These are phyloP conservation scores for Theretra japonica DNA, from an alignment of 2,888 invertebrate genomes.

Conservation along the genomic window DNA sequence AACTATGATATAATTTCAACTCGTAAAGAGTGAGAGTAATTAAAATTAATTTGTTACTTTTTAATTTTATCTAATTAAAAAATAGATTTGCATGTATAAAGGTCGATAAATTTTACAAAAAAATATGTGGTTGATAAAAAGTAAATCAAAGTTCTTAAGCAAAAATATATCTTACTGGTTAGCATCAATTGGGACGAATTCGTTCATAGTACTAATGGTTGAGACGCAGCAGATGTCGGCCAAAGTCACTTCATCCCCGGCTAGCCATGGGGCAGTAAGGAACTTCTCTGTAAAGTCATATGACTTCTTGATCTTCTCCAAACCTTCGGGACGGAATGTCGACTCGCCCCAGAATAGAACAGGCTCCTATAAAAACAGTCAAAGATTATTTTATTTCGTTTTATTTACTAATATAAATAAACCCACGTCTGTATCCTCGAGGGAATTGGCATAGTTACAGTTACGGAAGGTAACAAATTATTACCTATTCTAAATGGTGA, in stretches of 20 bases:
- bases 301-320: conserved; percentile 52
- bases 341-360: conserved; percentile 54
- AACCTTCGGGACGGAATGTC: conserved; percentile 46
- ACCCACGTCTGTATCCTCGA: no score
- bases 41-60: no score
- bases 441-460: no score
- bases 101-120: no score
- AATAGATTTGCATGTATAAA: no score
- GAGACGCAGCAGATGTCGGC: conserved; percentile 85
- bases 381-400: not conserved
- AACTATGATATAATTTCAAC: not conserved
- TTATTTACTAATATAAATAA: not conserved
- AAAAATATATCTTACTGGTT: conserved; percentile 51
- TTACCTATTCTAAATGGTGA: no score
- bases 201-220: conserved; percentile 74
- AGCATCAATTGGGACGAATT: conserved; percentile 57
- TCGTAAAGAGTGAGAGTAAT: no score
- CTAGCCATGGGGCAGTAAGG: conserved; percentile 79
- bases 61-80: no score
- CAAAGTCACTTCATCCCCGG: conserved; percentile 84
- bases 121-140: no score
- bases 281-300: conserved; percentile 78
- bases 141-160: not conserved
- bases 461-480: no score
- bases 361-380: conserved; percentile 50